Conservation (phyloP, 30 jellyfish, hydroid and myxozoan genomes). For the Aurelia aurita region DNA sequence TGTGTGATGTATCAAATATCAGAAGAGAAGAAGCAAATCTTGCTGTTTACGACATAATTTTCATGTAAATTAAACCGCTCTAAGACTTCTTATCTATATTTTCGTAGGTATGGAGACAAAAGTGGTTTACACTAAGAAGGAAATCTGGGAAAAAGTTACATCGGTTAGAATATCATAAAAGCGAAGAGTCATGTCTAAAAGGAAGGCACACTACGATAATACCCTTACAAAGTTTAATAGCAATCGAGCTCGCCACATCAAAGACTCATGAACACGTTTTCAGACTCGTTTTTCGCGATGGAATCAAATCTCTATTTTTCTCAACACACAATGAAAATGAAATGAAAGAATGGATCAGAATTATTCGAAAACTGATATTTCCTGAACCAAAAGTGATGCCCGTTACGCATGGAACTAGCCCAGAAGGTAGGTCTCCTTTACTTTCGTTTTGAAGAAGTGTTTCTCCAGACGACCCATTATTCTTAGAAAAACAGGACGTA, state of each 20-base stretch:
- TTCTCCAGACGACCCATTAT: background rate
- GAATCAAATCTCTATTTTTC: conserved; percentile 67
- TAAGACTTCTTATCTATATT: too few relatives aligned
- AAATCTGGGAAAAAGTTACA: conserved; percentile 82
- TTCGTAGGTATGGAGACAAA: conserved; percentile 88
- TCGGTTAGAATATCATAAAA: conserved; percentile 89
- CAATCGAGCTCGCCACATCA: conserved; percentile 72
- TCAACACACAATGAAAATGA: conserved; percentile 76
- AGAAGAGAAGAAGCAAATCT: background rate
- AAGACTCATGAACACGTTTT: conserved; percentile 70
- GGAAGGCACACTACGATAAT: conserved; percentile 88
- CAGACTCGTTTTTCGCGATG: conserved; percentile 77
- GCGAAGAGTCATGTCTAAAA: conserved; percentile 84
- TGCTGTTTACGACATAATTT: background rate
- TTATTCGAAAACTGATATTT: conserved; percentile 68
- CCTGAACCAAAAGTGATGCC: conserved; percentile 81
- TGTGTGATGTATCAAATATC: too few relatives aligned
- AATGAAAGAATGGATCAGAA: conserved; percentile 85
- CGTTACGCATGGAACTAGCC: conserved; percentile 23
- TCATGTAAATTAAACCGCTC: too few relatives aligned
- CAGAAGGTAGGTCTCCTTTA: conserved; percentile 44
- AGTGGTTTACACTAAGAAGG: conserved; percentile 93
- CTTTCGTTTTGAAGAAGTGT: background rate
- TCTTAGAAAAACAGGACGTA: background rate
- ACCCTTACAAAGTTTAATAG: conserved; percentile 68